These are phyloP conservation scores for Engystomops pustulosus DNA, from an alignment of 2,113 vertebrate species.

Conservation along the genomic window DNA sequence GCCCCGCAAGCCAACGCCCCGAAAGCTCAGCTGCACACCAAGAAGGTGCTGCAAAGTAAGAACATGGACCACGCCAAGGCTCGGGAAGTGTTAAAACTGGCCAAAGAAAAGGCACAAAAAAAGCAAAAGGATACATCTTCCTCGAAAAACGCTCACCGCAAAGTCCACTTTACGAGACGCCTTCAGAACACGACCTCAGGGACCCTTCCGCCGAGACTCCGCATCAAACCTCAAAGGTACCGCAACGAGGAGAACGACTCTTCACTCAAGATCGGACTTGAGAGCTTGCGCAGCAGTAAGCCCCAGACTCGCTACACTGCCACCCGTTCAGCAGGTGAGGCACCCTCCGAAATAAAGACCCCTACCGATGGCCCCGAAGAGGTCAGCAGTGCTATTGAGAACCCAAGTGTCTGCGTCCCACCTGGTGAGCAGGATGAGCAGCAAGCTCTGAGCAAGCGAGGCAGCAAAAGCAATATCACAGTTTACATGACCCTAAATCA, in stretches of 20 bases:
- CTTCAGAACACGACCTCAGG: constrained; percentile 88
- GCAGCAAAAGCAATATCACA: constrained; percentile 84
- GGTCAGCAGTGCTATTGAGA: constrained; percentile 80
- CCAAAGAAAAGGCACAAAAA: constrained; percentile 87
- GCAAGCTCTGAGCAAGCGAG: constrained; percentile 79
- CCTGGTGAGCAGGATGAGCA: constrained; percentile 81
- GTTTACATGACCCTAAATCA: constrained; percentile 88
- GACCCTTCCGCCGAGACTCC: constrained; percentile 90
- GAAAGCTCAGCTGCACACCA: constrained; percentile 84
- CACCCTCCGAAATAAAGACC: constrained; percentile 79
- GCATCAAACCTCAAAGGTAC: constrained; percentile 96
- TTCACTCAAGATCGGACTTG: constrained; percentile 85
- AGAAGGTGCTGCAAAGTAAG: constrained; percentile 92
- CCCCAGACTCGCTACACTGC: constrained; percentile 81
- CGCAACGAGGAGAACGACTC: constrained; percentile 93
- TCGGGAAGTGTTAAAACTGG: constrained; percentile 88
- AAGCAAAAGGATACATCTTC: constrained; percentile 81
- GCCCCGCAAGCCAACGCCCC: constrained; percentile 76
- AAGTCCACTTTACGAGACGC: constrained; percentile 93
- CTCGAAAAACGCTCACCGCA: constrained; percentile 84
- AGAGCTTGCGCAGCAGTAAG: constrained; percentile 84
- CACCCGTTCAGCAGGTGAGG: constrained; percentile 84
- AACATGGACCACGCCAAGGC: constrained; percentile 88
- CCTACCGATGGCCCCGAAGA: constrained; percentile 80
- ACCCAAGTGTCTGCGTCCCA: constrained; percentile 77